Conservation (phyloP, 2,797 vertebrate genomes). For the Coregonus suidteri region DNA sequence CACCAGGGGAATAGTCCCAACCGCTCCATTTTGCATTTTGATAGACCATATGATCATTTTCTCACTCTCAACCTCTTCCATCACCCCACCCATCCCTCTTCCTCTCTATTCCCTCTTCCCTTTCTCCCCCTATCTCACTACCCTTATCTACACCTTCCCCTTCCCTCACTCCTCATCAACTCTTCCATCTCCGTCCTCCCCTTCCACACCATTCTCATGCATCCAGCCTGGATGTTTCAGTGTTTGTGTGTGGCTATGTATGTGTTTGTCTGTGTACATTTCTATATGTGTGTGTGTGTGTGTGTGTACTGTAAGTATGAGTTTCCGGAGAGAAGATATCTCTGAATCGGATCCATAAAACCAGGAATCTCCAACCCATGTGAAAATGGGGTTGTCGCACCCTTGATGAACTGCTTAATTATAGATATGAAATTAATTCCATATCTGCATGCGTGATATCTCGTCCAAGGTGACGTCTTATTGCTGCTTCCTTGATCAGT, state of each 20-base stretch:
- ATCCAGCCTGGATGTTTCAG: not conserved
- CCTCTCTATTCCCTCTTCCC: not conserved
- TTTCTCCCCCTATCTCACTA: not conserved
- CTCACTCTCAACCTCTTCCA: conserved; percentile 34
- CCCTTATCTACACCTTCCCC: not conserved
- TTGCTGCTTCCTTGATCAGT: conserved; percentile 4
- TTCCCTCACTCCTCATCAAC: not conserved
- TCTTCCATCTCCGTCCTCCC: not conserved
- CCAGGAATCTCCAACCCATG: not conserved
- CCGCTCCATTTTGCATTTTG: conserved; percentile 57
- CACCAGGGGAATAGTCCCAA: conserved; percentile 43
- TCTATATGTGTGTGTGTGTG: not conserved
- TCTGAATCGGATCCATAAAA: not conserved
- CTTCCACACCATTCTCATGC: not conserved
- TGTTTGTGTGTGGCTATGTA: not conserved
- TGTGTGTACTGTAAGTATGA: not conserved
- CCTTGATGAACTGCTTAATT: conserved; percentile 21
- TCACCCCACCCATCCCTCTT: conserved; percentile 32
- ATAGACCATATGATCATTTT: conserved; percentile 52
- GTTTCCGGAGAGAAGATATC: not conserved
- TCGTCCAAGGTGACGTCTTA: not conserved
- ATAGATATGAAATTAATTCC: conserved; percentile 9
- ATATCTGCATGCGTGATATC: conserved; percentile 18
- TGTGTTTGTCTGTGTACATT: not conserved
- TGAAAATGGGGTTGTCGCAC: not conserved